Evolutionary conservation across 2,797 vertebrate species (phyloP).

Genomic region (Spheniscus humboldti): DNA sequence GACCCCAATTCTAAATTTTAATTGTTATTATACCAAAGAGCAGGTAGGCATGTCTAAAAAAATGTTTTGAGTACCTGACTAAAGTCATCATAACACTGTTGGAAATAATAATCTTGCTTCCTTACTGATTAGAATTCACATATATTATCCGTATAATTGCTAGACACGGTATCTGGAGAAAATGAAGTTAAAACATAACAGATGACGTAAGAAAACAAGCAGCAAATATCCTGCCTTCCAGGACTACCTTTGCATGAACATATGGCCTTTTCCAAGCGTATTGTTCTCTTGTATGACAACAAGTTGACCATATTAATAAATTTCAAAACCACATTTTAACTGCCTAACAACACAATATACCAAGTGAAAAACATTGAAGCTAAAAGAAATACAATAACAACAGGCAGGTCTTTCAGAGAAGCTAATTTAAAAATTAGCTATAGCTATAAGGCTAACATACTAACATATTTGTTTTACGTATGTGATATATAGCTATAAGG

Average conservation of each 20-base stretch:
- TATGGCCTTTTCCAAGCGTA: not conserved
- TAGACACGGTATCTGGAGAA: not conserved
- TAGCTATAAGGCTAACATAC: not conserved
- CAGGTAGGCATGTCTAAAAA: not conserved
- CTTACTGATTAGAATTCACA: not conserved
- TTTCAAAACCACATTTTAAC: not conserved
- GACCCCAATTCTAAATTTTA: not conserved
- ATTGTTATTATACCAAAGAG: accelerated
- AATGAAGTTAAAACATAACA: not conserved
- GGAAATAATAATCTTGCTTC: not conserved
- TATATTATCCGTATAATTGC: not conserved
- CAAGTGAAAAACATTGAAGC: accelerated
- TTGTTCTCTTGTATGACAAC: not conserved
- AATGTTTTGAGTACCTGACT: not conserved
- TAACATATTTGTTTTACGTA: not conserved
- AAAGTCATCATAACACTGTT: not conserved
- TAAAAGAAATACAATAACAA: not conserved
- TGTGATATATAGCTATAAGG: not conserved
- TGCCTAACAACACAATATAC: not conserved
- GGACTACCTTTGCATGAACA: not conserved
- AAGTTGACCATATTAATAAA: not conserved
- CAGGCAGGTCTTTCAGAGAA: not conserved
- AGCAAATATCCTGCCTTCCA: not conserved
- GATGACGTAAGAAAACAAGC: not conserved
- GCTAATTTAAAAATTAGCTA: not conserved